Base-by-base conservation (phyloP, 1,140 invertebrate genomes). In the Odontomachus brunneus region DNA sequence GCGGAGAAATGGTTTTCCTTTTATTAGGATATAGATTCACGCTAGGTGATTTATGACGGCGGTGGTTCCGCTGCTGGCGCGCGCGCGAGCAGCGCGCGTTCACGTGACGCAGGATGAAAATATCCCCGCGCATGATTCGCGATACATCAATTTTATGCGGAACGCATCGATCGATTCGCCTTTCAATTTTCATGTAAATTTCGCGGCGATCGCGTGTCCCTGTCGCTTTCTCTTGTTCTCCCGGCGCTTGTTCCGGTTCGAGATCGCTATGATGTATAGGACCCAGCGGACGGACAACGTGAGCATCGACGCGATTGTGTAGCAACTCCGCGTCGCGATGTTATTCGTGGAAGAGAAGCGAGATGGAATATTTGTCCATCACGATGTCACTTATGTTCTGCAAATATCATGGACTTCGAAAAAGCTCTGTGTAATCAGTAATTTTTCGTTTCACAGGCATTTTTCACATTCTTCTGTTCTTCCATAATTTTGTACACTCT, bases 161-260 rank as follows among this genome's bases (percentile, higher is more conserved):
- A 71, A 19, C 48, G 65, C 71, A 85, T 83, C 82, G 85, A 88
- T 69, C 62, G 85, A 86, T 65, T 59, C 62, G 33, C 78, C 71
- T 88, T 92, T 91, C 90, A 91, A 92, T 92, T 91, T 91, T 91
- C 87, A 91, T 91, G 90, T 82, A 91, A 91, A 92, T 91, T 89
- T 88, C 74, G 48, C 29, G 22, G 51, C 44, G 38, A 38, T 74
- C 65, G 81, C 48, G 81, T 69, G 57, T 78, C 62, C 33, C 74
- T 84, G 69, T 53, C 75, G 59, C 84, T 84, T 75, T 84, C 62
- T 84, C 82, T 84, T 71, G 75, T 80, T 48, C 75, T 71, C 33
- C 38, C n/a, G 65, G 49, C 51, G 65, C 51, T 57, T 80, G 75
- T 80, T 80, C 38, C 63, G 63, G 33, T 63, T 67, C 75, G 75